Base-by-base conservation (phyloP, 2,113 vertebrate species). In the Colius striatus region DNA sequence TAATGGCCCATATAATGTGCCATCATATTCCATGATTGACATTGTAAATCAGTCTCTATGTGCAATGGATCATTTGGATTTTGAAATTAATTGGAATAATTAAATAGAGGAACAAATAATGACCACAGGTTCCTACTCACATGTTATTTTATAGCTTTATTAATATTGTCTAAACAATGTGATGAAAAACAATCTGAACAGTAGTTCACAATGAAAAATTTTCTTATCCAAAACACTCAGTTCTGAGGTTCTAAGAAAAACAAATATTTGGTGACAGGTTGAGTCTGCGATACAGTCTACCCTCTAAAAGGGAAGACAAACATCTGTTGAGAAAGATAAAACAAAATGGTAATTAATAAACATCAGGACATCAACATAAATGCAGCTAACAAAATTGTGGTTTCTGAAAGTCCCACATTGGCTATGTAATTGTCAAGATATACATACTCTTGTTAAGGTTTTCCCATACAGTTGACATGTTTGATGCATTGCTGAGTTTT, bases 251-350 rank as follows among this genome's bases (percentile, higher is more conserved):
- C 65, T 65, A 87, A 71, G 80, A 89, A 95, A 96, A 96, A 66
- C 38, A 96, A 96, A 88, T 96, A 96, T 92, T 95, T 94, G 76
- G 38, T 86, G 91, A 91, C 30, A 89, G 36, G 85, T 36, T 68
- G 60, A 68, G 16, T 68, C 61, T 89, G 47, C 89, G 90, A 92
- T 88, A 80, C 26, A 57, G 80, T 71, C 60, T 78, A 67, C 30
- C 25, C 43, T 89, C 58, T 92, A 70, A 94, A 97, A 95, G 54
- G 21, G 86, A 89, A 92, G 84, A 76, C n/a, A 87, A 96, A 93
- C 92, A 95, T 57, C 95, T 97, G 95, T 88, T 23, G 54, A 87
- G 67, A 73, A 91, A 94, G 92, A 94, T 90, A 94, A 95, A 96
- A 87, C 61, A 91, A 79, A 89, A 90, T 84, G 54, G 22, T 63